Evolutionary conservation across 2,888 invertebrate genomes (phyloP).

Genomic region (Physocephala rufipes): DNA sequence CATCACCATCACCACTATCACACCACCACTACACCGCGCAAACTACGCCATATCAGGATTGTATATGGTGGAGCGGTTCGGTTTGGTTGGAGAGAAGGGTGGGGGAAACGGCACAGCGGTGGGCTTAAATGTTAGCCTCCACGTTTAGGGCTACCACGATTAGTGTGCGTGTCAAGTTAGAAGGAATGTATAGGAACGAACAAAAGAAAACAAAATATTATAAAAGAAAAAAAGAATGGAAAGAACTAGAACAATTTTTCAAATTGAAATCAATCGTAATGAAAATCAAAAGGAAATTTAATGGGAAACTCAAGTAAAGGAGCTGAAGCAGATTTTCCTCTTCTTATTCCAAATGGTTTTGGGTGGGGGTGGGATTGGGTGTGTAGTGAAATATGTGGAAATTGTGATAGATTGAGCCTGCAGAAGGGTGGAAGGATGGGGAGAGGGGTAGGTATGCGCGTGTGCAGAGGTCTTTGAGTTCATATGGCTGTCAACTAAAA

Average conservation of each 20-base stretch:
- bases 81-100: conserved; percentile 10
- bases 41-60: too few species aligned
- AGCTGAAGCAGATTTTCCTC: not conserved
- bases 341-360: not conserved
- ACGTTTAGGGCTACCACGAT: conserved; percentile 34
- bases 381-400: not conserved
- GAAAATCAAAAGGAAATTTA: not conserved
- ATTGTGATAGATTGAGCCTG: too few species aligned
- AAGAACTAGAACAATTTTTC: conserved; percentile 21
- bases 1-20: conserved; percentile 29
- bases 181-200: not conserved
- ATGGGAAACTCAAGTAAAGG: not conserved
- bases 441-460: not conserved
- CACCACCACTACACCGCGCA: too few species aligned
- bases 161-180: conserved; percentile 58
- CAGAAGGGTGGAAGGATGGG: not conserved
- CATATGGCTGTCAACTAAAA: conserved; percentile 60
- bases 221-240: not conserved
- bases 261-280: conserved; percentile 35
- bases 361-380: not conserved
- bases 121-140: conserved; percentile 5
- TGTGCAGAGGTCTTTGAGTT: conserved; percentile 51
- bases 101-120: conserved; percentile 13
- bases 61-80: too few species aligned
- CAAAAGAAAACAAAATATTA: not conserved